Percentiles rank a stretch among this genome's conserved stretches.
Evolutionary conservation across 2,888 invertebrate species (phyloP).

Genomic region (Drosophila rubida): DNA sequence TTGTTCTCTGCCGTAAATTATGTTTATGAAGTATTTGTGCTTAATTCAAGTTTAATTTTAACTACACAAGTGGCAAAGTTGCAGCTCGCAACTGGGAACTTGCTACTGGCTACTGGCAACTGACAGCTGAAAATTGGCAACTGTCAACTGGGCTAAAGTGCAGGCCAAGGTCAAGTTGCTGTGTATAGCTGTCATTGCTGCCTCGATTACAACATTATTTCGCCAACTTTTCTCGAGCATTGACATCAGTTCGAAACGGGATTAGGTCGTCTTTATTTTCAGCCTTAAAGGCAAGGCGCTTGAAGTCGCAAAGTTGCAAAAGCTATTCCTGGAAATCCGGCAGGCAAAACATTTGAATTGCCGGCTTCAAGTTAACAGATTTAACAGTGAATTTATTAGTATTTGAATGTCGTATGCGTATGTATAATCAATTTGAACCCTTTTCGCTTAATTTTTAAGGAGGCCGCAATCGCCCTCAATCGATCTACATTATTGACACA

Average conservation of each 20-base stretch:
- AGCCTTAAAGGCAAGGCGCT: neutral
- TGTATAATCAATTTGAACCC: slow-evolving; percentile 58
- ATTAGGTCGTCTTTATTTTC: neutral
- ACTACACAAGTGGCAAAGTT: slow-evolving; percentile 27
- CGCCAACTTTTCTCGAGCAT: neutral
- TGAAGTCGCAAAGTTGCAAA: neutral
- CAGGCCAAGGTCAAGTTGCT: slow-evolving; percentile 4
- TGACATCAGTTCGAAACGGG: neutral
- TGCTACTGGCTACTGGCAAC: slow-evolving; percentile 26
- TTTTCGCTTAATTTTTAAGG: slow-evolving; percentile 62
- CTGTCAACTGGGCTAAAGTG: slow-evolving; percentile 8
- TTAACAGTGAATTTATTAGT: slow-evolving; percentile 8
- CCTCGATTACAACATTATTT: neutral
- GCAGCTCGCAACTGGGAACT: slow-evolving; percentile 5
- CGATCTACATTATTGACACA: slow-evolving; percentile 79
- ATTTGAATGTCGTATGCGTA: slow-evolving; percentile 24
- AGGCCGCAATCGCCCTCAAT: slow-evolving; percentile 60
- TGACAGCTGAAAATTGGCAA: slow-evolving; percentile 26
- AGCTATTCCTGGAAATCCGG: neutral
- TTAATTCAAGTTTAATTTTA: slow-evolving; percentile 69
- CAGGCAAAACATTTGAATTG: neutral
- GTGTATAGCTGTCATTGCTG: neutral
- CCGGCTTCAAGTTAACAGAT: slow-evolving; percentile 8
- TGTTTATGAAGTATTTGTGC: slow-evolving; percentile 76
- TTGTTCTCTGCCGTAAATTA: slow-evolving; percentile 59